phyloP scores from a whole-genome alignment of 2,113 vertebrate genomes.

The Psilopsiagon aurifrons region DNA sequence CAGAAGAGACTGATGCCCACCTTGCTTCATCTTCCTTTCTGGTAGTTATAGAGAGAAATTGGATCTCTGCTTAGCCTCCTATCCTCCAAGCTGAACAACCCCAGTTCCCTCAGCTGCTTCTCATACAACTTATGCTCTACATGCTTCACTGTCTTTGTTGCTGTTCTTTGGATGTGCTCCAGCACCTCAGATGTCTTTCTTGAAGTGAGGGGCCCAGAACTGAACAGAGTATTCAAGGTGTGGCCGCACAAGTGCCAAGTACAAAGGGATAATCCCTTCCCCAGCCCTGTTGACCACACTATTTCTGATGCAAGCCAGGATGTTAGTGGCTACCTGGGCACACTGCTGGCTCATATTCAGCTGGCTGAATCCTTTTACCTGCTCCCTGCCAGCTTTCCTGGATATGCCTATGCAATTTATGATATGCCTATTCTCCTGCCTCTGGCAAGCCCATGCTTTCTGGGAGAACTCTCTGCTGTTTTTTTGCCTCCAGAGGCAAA shows the following conservation, averaged over 20 bases:
- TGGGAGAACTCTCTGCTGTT: not conserved
- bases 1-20: not conserved
- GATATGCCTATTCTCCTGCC: not conserved
- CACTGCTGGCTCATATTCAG: not conserved
- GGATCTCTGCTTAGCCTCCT: not conserved
- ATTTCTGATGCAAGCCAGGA: not conserved
- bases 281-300: not conserved
- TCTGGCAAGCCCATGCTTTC: not conserved
- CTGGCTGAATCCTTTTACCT: not conserved
- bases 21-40: not conserved
- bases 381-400: not conserved
- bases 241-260: accelerated
- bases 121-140: not conserved
- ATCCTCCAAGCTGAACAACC: not conserved
- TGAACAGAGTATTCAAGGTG: not conserved
- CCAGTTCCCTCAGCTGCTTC: not conserved
- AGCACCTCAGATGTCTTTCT: not conserved
- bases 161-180: not conserved
- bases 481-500: not conserved
- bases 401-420: not conserved
- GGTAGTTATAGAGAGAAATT: not conserved
- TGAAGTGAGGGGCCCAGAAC: not conserved
- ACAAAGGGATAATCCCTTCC: too few relatives aligned
- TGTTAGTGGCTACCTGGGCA: not conserved
- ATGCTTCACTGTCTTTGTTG: not conserved